phyloP scores from a whole-genome alignment of 2,113 vertebrate genomes.

The Hemibagrus wyckioides region DNA sequence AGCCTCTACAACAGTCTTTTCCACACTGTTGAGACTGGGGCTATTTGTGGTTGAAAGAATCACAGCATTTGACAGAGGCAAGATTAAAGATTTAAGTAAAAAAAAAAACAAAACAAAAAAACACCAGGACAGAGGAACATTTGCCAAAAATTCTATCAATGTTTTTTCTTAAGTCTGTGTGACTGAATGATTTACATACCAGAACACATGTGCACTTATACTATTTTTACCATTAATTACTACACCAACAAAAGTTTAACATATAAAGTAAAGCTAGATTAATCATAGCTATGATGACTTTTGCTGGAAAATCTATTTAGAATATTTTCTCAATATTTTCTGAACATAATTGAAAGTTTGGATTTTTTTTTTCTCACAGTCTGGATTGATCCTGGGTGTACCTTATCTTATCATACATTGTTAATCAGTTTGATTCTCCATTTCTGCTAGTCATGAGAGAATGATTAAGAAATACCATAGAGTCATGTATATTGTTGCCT shows the following conservation, averaged over 20 bases:
- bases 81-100: neutral
- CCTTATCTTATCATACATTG: neutral
- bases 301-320: neutral
- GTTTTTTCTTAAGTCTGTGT: neutral
- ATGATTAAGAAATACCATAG: neutral
- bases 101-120: neutral
- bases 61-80: neutral
- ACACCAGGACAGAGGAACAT: neutral
- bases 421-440: neutral
- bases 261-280: slow-evolving; percentile 27
- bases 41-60: neutral
- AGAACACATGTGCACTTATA: neutral
- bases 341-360: neutral
- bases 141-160: neutral
- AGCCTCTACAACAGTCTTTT: neutral
- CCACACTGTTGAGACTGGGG: neutral
- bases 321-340: too few relatives aligned
- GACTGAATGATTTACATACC: neutral
- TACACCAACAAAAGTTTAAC: slow-evolving; percentile 33
- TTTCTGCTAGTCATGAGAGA: neutral
- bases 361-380: neutral
- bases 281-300: slow-evolving; percentile 26
- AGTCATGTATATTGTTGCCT: neutral
- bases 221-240: slow-evolving; percentile 26
- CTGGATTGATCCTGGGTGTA: neutral